A percentile compares a stretch with the other conserved stretches of the same genome.
These are phyloP conservation scores for Gymnocephalus cernua DNA, from an alignment of 2,113 vertebrate genomes.

Conservation along the genomic window DNA sequence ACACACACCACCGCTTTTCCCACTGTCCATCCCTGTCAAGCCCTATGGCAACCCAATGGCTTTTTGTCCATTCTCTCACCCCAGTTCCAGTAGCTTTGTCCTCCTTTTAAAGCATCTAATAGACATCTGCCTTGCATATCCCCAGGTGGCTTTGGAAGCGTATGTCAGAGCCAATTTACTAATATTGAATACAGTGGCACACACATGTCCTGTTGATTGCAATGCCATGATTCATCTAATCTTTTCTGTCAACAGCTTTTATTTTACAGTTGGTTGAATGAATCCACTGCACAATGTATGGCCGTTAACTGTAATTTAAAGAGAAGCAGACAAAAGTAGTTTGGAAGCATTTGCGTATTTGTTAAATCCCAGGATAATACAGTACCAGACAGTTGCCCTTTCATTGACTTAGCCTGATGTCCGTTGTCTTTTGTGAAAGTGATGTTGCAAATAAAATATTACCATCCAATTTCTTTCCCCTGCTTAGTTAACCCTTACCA, in stretches of 20 bases:
- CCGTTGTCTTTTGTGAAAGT: conserved; percentile 35
- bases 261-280: not conserved
- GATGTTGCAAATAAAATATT: conserved; percentile 38
- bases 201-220: conserved; percentile 33
- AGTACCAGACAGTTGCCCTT: conserved; percentile 11
- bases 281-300: not conserved
- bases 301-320: conserved; percentile 10
- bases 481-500: conserved; percentile 46
- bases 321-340: not conserved
- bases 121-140: conserved; percentile 43
- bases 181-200: conserved; percentile 21
- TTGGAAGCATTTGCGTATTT: conserved; percentile 5
- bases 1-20: conserved; percentile 40
- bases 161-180: conserved; percentile 37
- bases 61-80: conserved; percentile 41
- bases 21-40: conserved; percentile 53
- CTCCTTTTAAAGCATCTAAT: conserved; percentile 31
- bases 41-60: conserved; percentile 36
- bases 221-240: conserved; percentile 14
- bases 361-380: conserved; percentile 27
- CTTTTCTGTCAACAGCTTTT: conserved; percentile 13
- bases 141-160: conserved; percentile 52
- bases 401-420: conserved; percentile 7
- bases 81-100: conserved; percentile 66
- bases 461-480: not conserved